Evolutionary conservation across 1,140 invertebrate genomes (phyloP).

Genomic region (Panulirus ornatus): DNA sequence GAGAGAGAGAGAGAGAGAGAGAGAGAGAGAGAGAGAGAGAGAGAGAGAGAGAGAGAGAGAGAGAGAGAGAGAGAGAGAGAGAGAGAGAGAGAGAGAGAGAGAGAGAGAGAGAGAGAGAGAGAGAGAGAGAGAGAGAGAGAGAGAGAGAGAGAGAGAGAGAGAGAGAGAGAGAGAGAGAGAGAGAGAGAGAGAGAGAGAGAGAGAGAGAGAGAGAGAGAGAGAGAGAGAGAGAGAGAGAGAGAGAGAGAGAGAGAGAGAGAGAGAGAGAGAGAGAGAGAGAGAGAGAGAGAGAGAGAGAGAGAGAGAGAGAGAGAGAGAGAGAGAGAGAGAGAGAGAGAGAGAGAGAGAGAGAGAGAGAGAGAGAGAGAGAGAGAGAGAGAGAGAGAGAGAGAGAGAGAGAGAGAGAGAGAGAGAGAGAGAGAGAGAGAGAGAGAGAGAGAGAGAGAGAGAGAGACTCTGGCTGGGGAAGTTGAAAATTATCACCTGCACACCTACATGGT

Average conservation of each 20-base stretch:
- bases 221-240: not conserved
- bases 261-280: not conserved
- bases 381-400: not conserved
- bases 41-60: no score
- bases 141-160: not conserved
- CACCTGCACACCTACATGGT: no score
- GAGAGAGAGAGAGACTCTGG: no score
- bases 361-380: not conserved
- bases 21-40: no score
- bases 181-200: not conserved
- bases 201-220: not conserved
- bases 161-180: not conserved
- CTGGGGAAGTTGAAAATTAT: no score
- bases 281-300: not conserved
- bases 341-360: not conserved
- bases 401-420: no score
- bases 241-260: not conserved
- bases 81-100: no score
- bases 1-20: no score
- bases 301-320: not conserved
- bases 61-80: no score
- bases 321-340: not conserved
- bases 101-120: no score
- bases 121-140: no score
- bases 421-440: not conserved